Evolutionary conservation across 2,888 invertebrate genomes (phyloP).

Genomic region (Pterostichus niger): DNA sequence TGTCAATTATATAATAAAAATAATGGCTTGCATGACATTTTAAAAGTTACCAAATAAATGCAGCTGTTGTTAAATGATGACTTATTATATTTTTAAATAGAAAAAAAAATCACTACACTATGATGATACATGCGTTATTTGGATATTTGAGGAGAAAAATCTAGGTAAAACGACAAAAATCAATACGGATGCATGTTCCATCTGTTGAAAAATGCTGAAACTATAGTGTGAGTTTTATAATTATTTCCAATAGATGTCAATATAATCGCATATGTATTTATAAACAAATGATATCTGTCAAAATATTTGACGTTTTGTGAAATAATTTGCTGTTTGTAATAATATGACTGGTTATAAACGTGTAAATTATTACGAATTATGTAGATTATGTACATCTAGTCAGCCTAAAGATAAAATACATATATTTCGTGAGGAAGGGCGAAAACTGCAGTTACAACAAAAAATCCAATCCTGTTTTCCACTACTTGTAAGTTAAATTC

Average conservation of each 20-base stretch:
- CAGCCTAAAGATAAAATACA: conserved; percentile 83
- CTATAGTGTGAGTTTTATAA: conserved; percentile 1
- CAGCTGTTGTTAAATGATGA: conserved; percentile 55
- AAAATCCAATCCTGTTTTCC: conserved; percentile 84
- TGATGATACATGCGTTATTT: conserved; percentile 33
- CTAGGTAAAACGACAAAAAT: conserved; percentile 38
- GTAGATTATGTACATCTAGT: conserved; percentile 84
- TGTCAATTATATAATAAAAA: conserved; percentile 13
- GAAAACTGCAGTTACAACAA: conserved; percentile 81
- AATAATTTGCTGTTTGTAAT: conserved; percentile 19
- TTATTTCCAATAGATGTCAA: conserved; percentile 38
- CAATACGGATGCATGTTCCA: conserved; percentile 40
- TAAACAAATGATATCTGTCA: conserved; percentile 66
- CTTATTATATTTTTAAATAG: conserved; percentile 25
- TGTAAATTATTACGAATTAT: conserved; percentile 86
- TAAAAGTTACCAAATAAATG: conserved; percentile 57
- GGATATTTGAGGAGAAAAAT: conserved; percentile 38
- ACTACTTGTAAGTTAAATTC: conserved; percentile 78
- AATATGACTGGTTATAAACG: conserved; percentile 84
- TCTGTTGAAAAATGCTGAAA: conserved; percentile 15
- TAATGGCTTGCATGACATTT: conserved; percentile 54
- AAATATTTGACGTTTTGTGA: conserved; percentile 56
- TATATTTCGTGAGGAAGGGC: conserved; percentile 84
- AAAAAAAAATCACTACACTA: conserved; percentile 60
- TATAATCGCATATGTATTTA: conserved; percentile 43